Base-by-base conservation (phyloP, 2,888 invertebrate genomes). In the Phyllotreta cruciferae region DNA sequence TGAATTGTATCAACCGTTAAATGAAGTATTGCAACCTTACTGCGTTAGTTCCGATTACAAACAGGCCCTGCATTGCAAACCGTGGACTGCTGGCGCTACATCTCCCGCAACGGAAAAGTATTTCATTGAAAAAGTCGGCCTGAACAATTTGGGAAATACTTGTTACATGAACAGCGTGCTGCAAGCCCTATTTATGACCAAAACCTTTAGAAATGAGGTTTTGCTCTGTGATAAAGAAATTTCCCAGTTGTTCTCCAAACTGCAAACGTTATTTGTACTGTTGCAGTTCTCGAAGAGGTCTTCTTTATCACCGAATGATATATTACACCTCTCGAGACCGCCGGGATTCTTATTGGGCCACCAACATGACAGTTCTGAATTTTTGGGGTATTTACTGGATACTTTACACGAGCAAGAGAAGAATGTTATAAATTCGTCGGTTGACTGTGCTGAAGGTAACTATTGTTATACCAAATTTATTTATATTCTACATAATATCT, bases 361-460 rank as follows among this genome's bases (percentile, higher is more conserved):
- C 67, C 94, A 95, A 74, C 94, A 95, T 75, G 94, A 94, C 74
- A 93, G 94, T 79, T 93, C 93, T 0, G 94, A 94, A 81, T 94
- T 92, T 81, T 82, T 94, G 60, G 90, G 91, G 80, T 91, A 84
- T 81, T 76, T 91, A 7, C 82, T 91, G 72, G 90, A 91, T 77
- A 82, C 88, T 60, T 79, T 94, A 60, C 90, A 92, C 67, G 92
- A 93, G 66, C 90, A 92, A 73, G 89, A 90, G 73, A 83, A 82
- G 62, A 72, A 66, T 55, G 39, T 53, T 53, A 9, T 34, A 1
- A 47, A 47, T 44, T 10, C 57, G 13, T 55, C n/a, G 24, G 63
- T 42, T 14, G 49, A 11, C 34, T 42, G 36, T 56, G 44, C 47
- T 24, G 62, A 61, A 60, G 71, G 73, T 73, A 65, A 63, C 64